phyloP scores from a whole-genome alignment of 2,888 invertebrate genomes.

The Aphodius sticticus region DNA sequence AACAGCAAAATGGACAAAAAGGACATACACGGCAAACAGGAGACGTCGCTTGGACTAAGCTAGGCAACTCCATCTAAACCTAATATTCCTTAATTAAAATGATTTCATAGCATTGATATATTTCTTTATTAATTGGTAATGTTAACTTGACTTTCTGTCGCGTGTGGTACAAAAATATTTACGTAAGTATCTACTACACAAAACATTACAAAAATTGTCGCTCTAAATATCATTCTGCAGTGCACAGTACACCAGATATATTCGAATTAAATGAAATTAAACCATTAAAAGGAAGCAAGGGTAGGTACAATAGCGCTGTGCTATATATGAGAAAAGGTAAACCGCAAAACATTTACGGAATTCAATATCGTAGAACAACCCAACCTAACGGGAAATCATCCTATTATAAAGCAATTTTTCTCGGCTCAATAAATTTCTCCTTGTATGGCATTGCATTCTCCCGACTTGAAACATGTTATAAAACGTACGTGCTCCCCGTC shows the following conservation, averaged over 20 bases:
- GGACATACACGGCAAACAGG: too few species aligned
- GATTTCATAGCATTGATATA: too few species aligned
- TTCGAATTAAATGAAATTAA: not conserved
- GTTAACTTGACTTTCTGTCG: too few species aligned
- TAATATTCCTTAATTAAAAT: too few species aligned
- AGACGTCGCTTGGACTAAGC: too few species aligned
- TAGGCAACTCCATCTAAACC: too few species aligned
- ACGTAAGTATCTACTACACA: too few species aligned
- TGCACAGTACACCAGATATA: not conserved
- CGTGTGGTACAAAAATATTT: too few species aligned
- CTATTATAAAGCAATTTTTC: slow-evolving; percentile 33
- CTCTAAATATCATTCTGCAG: too few species aligned
- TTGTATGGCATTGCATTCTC: not conserved
- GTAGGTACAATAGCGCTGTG: not conserved
- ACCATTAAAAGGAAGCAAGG: not conserved
- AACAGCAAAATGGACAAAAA: too few species aligned
- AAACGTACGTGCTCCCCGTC: slow-evolving; percentile 17
- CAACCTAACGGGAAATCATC: slow-evolving; percentile 19
- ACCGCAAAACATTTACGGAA: slow-evolving; percentile 4
- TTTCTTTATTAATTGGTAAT: too few species aligned
- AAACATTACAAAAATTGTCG: too few species aligned
- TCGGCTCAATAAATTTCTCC: slow-evolving; percentile 22
- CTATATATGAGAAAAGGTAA: not conserved
- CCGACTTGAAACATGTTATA: slow-evolving; percentile 23
- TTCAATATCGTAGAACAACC: not conserved